Evolutionary conservation across 1,140 invertebrate species (phyloP), one percentile per base, ranked within the genome.

Genomic region (Charaxes varanes): DNA sequence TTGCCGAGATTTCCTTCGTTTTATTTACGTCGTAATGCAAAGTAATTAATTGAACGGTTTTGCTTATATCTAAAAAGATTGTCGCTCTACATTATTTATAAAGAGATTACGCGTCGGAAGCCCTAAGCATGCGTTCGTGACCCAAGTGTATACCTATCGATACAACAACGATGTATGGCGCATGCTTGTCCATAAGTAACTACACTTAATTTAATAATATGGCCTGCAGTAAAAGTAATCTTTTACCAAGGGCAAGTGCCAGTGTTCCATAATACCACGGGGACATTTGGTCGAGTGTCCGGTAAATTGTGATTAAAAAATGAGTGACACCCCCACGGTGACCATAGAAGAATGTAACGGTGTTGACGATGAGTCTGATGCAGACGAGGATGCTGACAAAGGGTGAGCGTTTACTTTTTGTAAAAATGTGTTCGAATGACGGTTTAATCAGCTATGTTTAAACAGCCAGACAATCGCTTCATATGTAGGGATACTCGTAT

Each of bases 181-280:
- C 76, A 80, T 78, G 76, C 78, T 76, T 72, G 72, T 77, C 66
- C 68, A 67, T 63, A 70, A 73, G 62, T 71, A 64, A 71, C 65
- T 70, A 67, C 50, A 58, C 66, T 84, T 85, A 85, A 85, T 85
- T 85, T 84, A 85, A 85, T 85, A 85, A 85, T 70, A 71, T 66
- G 71, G 67, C 64, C 69, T 79, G 74, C 76, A 69, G 66, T 71
- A 64, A 67, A 62, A 56, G 67, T 74, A 78, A 77, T 78, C 69
- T 77, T 68, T 68, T 66, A 68, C 69, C 76, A 82, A 82, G 74
- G 73, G 71, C 76, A 64, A 59, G 56, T 50, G 63, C 37, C 72
- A 77, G 71, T 84, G 49, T 56, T 52, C 54, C 53, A 42, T 60
- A 57, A 47, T 52, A 52, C 43, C 36, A 54, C 62, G 63, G 26